A percentile compares a stretch with the other conserved stretches of the same genome.
Conservation (phyloP, 2,797 vertebrate species). For the Gouania willdenowi region DNA sequence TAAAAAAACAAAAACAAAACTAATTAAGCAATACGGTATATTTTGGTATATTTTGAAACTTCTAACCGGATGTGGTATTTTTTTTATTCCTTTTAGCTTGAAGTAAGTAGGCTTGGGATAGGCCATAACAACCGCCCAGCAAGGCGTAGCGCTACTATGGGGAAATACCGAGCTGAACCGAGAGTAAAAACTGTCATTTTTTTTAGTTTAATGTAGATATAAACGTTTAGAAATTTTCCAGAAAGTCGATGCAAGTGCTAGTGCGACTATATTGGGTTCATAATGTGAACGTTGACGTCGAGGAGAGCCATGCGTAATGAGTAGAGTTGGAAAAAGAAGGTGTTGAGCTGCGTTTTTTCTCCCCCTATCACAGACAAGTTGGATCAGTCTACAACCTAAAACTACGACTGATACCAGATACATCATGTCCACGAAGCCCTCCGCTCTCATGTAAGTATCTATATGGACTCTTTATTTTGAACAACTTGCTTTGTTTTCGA, state of each 20-base stretch:
- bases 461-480: too few species aligned
- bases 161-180: slow-evolving; percentile 60
- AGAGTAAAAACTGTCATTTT: slow-evolving; percentile 28
- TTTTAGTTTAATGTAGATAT: slow-evolving; percentile 33
- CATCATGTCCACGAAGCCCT: slow-evolving; percentile 15
- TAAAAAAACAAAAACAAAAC: too few species aligned
- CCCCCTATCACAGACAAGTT: slow-evolving; percentile 62
- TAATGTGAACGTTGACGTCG: slow-evolving; percentile 60
- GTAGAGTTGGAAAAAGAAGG: slow-evolving; percentile 75
- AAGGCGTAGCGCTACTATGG: slow-evolving; percentile 64
- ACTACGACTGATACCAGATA: slow-evolving; percentile 34
- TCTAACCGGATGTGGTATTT: not conserved
- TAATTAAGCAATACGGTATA: too few species aligned
- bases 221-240: slow-evolving; percentile 14
- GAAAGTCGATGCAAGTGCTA: slow-evolving; percentile 58
- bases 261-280: slow-evolving; percentile 9
- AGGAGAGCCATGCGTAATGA: slow-evolving; percentile 70
- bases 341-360: slow-evolving; percentile 69
- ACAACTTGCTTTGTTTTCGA: slow-evolving; percentile 39
- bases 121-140: slow-evolving; percentile 73
- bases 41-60: slow-evolving; percentile 57
- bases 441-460: slow-evolving; percentile 44
- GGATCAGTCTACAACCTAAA: slow-evolving; percentile 45
- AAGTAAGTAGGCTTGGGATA: slow-evolving; percentile 49
- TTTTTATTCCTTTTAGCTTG: too few species aligned